Evolutionary conservation across 2,888 invertebrate genomes (phyloP).

Genomic region (Eucera pruinosa): DNA sequence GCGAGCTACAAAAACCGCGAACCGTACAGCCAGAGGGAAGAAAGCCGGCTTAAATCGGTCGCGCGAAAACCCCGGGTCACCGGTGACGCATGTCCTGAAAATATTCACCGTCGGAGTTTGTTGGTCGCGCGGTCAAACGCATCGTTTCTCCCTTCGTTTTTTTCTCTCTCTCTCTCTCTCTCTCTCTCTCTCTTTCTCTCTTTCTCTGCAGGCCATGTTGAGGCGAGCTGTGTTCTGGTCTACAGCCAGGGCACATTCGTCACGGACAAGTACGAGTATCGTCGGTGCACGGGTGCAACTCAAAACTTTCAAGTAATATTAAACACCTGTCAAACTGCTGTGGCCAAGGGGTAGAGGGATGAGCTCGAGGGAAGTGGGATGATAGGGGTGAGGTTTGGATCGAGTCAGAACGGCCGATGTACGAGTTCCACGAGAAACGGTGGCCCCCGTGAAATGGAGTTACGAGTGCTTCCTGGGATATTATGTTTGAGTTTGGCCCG

Average conservation of each 20-base stretch:
- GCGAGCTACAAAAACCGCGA: neutral
- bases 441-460: conserved; percentile 74
- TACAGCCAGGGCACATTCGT: conserved; percentile 24
- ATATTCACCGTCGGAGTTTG: conserved; percentile 37
- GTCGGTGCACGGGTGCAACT: conserved; percentile 15
- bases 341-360: conserved; percentile 52
- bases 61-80: conserved; percentile 31
- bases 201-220: neutral
- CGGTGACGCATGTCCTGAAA: conserved; percentile 40
- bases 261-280: conserved; percentile 32
- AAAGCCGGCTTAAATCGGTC: conserved; percentile 26
- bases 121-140: conserved; percentile 5
- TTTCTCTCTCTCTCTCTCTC: neutral
- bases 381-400: conserved; percentile 15
- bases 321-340: conserved; percentile 80
- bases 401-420: conserved; percentile 35
- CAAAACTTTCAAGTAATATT: conserved; percentile 78
- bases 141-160: too few species aligned
- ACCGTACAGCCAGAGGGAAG: neutral
- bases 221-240: neutral
- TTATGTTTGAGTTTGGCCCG: conserved; percentile 82
- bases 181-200: too few species aligned
- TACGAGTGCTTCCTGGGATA: conserved; percentile 82
- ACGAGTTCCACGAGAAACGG: conserved; percentile 42
- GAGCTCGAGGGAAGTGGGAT: conserved; percentile 59